Conservation (phyloP, 1,140 invertebrate species). For the Druon quercuslanigerum region DNA sequence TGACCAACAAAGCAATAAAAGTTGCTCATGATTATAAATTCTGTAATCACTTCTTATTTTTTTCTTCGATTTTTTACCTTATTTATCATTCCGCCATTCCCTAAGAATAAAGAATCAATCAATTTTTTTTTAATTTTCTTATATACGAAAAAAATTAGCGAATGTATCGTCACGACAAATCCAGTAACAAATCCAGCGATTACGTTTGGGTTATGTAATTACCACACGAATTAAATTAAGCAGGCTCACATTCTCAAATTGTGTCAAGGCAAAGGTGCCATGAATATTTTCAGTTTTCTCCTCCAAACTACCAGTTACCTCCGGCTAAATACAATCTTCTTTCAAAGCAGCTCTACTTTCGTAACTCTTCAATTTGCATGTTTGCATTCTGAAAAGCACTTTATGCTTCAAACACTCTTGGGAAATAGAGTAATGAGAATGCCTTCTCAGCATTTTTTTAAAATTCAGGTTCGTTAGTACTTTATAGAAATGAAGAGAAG, state of each 20-base stretch:
- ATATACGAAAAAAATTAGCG: constrained; percentile 3
- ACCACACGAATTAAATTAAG: constrained; percentile 68
- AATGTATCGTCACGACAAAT: no score
- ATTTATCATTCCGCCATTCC: background rate
- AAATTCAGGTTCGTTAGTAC: no score
- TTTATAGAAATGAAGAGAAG: no score
- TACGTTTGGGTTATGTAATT: constrained; percentile 68
- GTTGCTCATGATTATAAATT: background rate
- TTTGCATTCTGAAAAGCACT: background rate
- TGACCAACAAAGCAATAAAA: background rate
- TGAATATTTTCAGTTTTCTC: constrained; percentile 47
- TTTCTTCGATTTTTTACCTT: background rate
- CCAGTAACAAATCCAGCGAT: constrained; percentile 57
- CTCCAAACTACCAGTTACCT: constrained; percentile 38
- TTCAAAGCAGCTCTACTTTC: constrained; percentile 35
- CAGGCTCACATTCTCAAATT: constrained; percentile 64
- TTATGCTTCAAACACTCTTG: no score
- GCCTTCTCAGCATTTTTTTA: no score
- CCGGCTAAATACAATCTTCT: constrained; percentile 49
- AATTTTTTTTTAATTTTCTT: no score
- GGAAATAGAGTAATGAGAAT: no score
- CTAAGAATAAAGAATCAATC: background rate
- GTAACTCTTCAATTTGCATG: background rate
- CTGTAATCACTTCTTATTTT: constrained; percentile 1
- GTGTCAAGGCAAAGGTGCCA: constrained; percentile 69